A percentile compares a stretch with the other conserved stretches of the same genome.
These are phyloP conservation scores for Phyllopteryx taeniolatus DNA, from an alignment of 2,113 vertebrate species.

Conservation along the genomic window DNA sequence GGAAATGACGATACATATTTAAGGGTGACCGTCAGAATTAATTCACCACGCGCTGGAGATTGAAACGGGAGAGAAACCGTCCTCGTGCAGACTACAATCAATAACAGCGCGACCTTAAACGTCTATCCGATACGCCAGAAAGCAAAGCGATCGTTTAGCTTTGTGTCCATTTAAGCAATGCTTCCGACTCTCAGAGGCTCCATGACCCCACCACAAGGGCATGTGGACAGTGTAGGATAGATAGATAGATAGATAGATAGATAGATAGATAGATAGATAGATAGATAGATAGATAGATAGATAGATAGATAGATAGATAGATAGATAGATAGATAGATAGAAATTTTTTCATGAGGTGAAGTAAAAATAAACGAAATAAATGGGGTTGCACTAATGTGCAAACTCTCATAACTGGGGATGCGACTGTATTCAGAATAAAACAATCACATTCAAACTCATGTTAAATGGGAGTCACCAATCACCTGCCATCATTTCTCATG, in stretches of 20 bases:
- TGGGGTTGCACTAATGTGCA: not conserved
- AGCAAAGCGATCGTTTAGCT: slow-evolving; percentile 45
- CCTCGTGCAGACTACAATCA: slow-evolving; percentile 24
- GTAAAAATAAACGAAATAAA: not conserved
- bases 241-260: slow-evolving; percentile 6
- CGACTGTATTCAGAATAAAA: too few species aligned
- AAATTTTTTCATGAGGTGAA: too few species aligned
- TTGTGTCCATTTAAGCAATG: slow-evolving; percentile 40
- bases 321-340: too few species aligned
- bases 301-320: not conserved
- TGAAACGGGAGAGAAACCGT: slow-evolving; percentile 6
- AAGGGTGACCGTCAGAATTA: slow-evolving; percentile 47
- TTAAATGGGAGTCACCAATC: not conserved
- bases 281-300: not conserved
- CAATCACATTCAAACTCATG: too few species aligned
- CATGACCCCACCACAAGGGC: slow-evolving; percentile 40
- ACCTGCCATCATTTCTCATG: not conserved
- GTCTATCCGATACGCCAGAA: slow-evolving; percentile 50
- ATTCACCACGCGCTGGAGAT: slow-evolving; percentile 12
- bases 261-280: not conserved
- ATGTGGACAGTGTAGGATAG: slow-evolving; percentile 11
- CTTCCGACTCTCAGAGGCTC: slow-evolving; percentile 34
- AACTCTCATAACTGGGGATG: not conserved
- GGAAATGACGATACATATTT: slow-evolving; percentile 50
- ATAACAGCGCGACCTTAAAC: slow-evolving; percentile 58